Conservation (phyloP, 2,113 vertebrate genomes). For the Fregata magnificens region DNA sequence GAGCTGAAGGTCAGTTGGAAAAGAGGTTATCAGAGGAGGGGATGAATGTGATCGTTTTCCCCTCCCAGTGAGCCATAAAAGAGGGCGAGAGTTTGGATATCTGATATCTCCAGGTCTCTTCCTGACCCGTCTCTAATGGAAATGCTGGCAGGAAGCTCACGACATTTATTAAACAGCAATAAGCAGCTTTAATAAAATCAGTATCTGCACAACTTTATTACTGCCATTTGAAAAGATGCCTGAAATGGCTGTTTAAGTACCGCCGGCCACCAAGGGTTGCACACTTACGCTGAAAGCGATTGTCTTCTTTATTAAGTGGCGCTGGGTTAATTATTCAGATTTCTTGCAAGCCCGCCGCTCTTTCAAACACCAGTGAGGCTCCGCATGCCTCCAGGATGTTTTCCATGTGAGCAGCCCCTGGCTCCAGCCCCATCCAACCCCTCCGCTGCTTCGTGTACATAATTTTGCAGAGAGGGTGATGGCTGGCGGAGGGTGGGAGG, state of each 20-base stretch:
- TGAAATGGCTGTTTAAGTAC: constrained; percentile 17
- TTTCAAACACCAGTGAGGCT: not conserved
- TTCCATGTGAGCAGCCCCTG: not conserved
- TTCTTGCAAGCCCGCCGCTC: not conserved
- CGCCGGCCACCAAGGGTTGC: not conserved
- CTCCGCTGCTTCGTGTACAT: accelerated
- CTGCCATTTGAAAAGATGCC: not conserved
- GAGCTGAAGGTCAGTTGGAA: not conserved
- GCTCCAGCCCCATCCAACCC: not conserved
- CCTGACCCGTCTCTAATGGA: constrained; percentile 37
- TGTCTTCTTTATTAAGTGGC: constrained; percentile 18
- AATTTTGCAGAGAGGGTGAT: not conserved
- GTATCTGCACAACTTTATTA: not conserved
- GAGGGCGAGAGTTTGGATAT: not conserved
- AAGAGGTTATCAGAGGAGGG: not conserved
- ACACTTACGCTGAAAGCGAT: not conserved
- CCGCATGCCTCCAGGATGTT: not conserved
- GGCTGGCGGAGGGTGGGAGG: not conserved
- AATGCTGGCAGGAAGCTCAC: constrained; percentile 45
- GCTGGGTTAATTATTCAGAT: constrained; percentile 22
- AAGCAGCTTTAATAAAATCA: constrained; percentile 48
- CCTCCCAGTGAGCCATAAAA: not conserved
- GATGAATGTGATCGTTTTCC: not conserved
- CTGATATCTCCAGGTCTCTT: constrained; percentile 24
- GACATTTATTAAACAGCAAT: constrained; percentile 48